Evolutionary conservation across 2,113 vertebrate species (phyloP).

Genomic region (Dipodomys spectabilis): DNA sequence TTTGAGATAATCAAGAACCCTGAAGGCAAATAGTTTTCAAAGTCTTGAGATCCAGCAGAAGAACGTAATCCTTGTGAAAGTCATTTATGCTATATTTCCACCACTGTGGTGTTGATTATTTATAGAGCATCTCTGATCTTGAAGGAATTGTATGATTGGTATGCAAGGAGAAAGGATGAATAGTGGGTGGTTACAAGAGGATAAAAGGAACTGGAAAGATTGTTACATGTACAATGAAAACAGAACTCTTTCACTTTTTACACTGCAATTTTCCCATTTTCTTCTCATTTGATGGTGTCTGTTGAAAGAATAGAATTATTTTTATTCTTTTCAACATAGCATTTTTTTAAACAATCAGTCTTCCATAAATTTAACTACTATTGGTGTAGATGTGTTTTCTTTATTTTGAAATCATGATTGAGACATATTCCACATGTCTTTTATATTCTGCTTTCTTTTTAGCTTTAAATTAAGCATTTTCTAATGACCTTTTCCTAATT

Average conservation of each 20-base stretch:
- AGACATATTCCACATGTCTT: not conserved
- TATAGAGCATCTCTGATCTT: not conserved
- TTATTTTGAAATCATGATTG: not conserved
- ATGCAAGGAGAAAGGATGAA: not conserved
- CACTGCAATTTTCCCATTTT: not conserved
- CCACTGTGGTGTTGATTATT: conserved; percentile 21
- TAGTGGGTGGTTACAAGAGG: not conserved
- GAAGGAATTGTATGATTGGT: not conserved
- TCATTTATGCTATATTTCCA: conserved; percentile 43
- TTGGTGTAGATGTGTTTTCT: not conserved
- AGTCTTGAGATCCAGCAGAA: conserved; percentile 50
- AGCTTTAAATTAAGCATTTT: too few species aligned
- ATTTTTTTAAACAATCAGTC: not conserved
- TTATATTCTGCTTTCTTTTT: not conserved
- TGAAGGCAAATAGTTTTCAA: conserved; percentile 48
- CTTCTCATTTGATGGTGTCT: too few species aligned
- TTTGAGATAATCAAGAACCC: conserved; percentile 60
- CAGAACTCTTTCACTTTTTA: not conserved
- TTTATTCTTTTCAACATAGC: not conserved
- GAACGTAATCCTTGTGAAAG: conserved; percentile 54
- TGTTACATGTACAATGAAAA: not conserved
- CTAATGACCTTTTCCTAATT: too few species aligned
- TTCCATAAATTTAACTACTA: not conserved
- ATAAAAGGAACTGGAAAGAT: not conserved
- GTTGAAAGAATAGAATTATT: not conserved